Percentiles rank a stretch among this genome's conserved stretches.
These are phyloP conservation scores for Micrasema minimum DNA, from an alignment of 1,140 invertebrate genomes.

Conservation along the genomic window DNA sequence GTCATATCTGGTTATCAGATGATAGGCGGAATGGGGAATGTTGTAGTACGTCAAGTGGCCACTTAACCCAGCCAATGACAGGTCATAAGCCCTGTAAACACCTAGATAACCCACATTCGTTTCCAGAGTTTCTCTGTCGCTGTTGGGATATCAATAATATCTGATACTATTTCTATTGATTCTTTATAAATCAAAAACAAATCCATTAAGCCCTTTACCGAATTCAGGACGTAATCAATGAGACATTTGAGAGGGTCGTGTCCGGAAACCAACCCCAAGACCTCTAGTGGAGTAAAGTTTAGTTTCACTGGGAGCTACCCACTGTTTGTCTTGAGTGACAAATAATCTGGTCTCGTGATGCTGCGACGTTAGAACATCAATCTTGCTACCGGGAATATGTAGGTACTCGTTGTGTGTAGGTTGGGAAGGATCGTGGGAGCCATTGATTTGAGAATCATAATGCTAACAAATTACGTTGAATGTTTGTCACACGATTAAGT, in stretches of 20 bases:
- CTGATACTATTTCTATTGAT: too few relatives aligned
- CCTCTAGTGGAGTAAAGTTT: slow-evolving; percentile 5
- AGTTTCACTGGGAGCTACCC: slow-evolving; percentile 7
- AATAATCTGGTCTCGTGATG: slow-evolving; percentile 27
- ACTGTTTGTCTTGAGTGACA: slow-evolving; percentile 34
- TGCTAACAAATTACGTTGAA: slow-evolving; percentile 3
- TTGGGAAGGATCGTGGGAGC: background rate
- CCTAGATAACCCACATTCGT: too few relatives aligned
- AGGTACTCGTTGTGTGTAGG: background rate
- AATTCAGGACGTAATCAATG: too few relatives aligned
- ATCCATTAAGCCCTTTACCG: too few relatives aligned
- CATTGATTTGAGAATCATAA: slow-evolving; percentile 30
- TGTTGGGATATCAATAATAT: too few relatives aligned
- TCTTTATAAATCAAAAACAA: too few relatives aligned
- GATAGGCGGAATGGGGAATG: too few relatives aligned
- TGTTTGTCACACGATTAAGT: background rate
- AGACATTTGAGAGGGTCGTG: background rate
- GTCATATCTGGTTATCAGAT: too few relatives aligned
- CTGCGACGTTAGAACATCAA: slow-evolving; percentile 18
- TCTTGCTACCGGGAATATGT: slow-evolving; percentile 25
- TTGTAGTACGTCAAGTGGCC: too few relatives aligned
- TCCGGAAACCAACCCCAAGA: background rate
- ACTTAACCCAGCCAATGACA: too few relatives aligned
- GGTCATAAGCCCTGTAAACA: too few relatives aligned
- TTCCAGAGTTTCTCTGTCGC: too few relatives aligned